Base-by-base conservation (phyloP, 2,888 invertebrate species). In the Platycheirus rosarum region DNA sequence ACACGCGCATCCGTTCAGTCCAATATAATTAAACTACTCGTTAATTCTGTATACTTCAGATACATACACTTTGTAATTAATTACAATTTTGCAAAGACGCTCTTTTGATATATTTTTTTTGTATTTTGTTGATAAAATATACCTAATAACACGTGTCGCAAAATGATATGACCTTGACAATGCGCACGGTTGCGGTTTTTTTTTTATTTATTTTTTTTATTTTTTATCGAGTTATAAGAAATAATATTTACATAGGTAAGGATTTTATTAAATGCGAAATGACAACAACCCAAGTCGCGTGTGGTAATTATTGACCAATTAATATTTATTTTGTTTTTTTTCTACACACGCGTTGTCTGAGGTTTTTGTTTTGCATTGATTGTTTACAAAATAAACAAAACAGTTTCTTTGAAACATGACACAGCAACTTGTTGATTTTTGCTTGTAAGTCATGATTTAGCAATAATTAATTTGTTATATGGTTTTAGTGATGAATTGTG, bases 141-240 rank as follows among this genome's bases (percentile, higher is more conserved):
- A 75, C 60, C 57, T 60, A 35, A 32, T 9, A 75, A 71, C 77
- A 80, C 79, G 75, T 80, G 79, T 51, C 49, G 49, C 51, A 51
- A 80, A 80, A 70, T 29, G 32, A 49, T 60, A 35, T 65, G 79
- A 69, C 79, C 79, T 75, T 80, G 79, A 75, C 69, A 75, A 42
- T 74, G 53, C 37, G 55, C 55, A 37, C 55, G 49, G 53, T 63
- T 53, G 69, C 13, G 20, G 23, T 23, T 35, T 14, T 32, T 48
- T 42, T 44, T 14, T 14, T 14, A 40, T 66, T 18, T 46, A 35
- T 23, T 46, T 60, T 53, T 16, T 48, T 18, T 5, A 8, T 11
- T 60, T 63, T 65, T 44, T 49, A 73, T 79, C 63, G 74, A 57
- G 14, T 37, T 51, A 40, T 55, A 60, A 66, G 48, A 48, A 68